Evolutionary conservation across 2,113 vertebrate species (phyloP).

Genomic region (Callorhinus ursinus): DNA sequence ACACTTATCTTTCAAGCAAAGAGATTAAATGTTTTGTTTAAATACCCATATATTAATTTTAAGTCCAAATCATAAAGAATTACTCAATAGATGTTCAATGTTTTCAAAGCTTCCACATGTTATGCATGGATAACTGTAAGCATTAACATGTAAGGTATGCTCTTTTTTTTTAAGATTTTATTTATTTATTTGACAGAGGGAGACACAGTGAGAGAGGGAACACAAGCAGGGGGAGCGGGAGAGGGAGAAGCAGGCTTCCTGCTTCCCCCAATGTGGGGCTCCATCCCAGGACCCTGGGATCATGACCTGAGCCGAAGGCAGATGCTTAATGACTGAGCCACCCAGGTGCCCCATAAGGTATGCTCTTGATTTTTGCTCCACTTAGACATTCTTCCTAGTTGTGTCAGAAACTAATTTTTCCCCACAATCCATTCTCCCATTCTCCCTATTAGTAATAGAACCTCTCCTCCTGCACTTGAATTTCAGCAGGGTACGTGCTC

Average conservation of each 20-base stretch:
- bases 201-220: no score
- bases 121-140: background rate
- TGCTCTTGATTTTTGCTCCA: background rate
- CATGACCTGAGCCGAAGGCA: no score
- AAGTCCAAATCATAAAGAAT: background rate
- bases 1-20: background rate
- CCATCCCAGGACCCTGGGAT: no score
- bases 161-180: background rate
- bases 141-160: no score
- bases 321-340: no score
- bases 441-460: background rate
- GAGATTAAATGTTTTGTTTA: background rate
- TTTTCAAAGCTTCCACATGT: background rate
- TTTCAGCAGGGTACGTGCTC: background rate
- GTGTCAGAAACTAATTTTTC: background rate
- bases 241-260: no score
- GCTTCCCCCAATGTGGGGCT: no score
- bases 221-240: no score
- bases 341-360: no score
- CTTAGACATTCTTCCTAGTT: background rate
- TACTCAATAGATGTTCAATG: background rate
- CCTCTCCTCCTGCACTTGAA: background rate
- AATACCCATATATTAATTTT: background rate
- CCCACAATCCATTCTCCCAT: background rate
- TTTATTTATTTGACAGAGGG: no score